Evolutionary conservation across 2,113 vertebrate genomes (phyloP).

Genomic region (Tonatia bakeri): DNA sequence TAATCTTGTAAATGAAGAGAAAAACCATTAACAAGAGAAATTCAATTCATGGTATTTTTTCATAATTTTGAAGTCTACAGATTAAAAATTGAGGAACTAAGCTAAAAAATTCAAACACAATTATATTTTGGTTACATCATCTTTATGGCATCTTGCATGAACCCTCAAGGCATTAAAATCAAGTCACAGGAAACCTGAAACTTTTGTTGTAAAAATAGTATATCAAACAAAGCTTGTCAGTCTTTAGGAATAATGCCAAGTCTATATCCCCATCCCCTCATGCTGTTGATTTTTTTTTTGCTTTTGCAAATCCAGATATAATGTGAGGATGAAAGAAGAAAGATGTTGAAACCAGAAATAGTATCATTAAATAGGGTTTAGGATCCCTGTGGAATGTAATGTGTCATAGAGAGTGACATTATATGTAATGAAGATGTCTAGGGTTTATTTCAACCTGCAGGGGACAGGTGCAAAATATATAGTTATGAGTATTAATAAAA

Average conservation of each 20-base stretch:
- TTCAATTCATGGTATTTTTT: neutral
- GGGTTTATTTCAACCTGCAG: conserved; percentile 36
- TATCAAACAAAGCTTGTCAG: conserved; percentile 44
- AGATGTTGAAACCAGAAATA: conserved; percentile 21
- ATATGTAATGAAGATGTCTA: conserved; percentile 58
- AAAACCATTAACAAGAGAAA: conserved; percentile 26
- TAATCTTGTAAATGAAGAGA: neutral
- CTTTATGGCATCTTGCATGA: conserved; percentile 29
- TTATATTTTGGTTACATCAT: conserved; percentile 29
- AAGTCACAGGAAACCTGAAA: conserved; percentile 56
- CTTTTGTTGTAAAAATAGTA: conserved; percentile 43
- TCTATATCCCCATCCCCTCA: neutral
- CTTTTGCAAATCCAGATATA: conserved; percentile 39
- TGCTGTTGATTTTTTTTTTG: conserved; percentile 3
- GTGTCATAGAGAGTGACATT: conserved; percentile 45
- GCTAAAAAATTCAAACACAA: neutral
- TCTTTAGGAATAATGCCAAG: conserved; percentile 52
- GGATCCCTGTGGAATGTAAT: conserved; percentile 23
- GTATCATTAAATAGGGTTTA: conserved; percentile 49
- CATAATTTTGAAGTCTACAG: conserved; percentile 3
- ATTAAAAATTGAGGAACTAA: conserved; percentile 20
- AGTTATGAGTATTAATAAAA: neutral
- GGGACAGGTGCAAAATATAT: conserved; percentile 32
- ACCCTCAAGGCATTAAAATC: conserved; percentile 10
- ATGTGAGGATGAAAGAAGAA: conserved; percentile 44